These are phyloP conservation scores for Nerophis ophidion DNA, from an alignment of 2,113 vertebrate species.

Conservation along the genomic window DNA sequence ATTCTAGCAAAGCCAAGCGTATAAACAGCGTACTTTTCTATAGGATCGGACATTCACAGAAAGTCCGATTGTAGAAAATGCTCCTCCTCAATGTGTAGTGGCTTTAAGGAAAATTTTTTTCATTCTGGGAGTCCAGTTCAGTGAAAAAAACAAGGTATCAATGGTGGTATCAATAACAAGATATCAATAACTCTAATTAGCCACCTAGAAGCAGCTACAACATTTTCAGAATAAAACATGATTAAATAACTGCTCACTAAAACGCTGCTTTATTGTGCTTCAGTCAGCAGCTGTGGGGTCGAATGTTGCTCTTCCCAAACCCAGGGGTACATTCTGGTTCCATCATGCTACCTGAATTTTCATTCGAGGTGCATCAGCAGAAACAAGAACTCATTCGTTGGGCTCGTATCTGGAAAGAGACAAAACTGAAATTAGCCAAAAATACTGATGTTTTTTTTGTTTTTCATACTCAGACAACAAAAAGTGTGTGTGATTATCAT, in stretches of 20 bases:
- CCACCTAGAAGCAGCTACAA: not conserved
- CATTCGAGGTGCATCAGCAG: conserved; percentile 7
- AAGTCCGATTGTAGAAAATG: conserved; percentile 19
- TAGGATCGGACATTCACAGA: conserved; percentile 30
- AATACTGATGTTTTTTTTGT: not conserved
- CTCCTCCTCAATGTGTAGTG: not conserved
- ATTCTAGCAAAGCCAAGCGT: conserved; percentile 1
- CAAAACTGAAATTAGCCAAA: not conserved
- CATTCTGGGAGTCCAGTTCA: conserved; percentile 15
- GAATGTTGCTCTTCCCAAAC: conserved; percentile 20
- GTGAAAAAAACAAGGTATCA: conserved; percentile 47
- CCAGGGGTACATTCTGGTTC: conserved; percentile 17
- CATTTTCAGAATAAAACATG: conserved; percentile 22
- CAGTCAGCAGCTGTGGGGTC: conserved; percentile 21
- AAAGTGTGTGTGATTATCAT: not conserved
- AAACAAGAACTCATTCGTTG: conserved; percentile 61
- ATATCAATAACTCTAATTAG: conserved; percentile 34
- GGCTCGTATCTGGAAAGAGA: conserved; percentile 69
- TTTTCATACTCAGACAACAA: too few species aligned
- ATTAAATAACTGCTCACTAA: conserved; percentile 10
- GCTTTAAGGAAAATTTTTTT: not conserved
- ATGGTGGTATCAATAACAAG: too few species aligned
- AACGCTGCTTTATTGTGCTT: conserved; percentile 12
- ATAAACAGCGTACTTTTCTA: not conserved
- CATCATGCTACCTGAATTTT: not conserved